Evolutionary conservation across 2,888 invertebrate genomes (phyloP).

Genomic region (Arrhopalites spinosus): DNA sequence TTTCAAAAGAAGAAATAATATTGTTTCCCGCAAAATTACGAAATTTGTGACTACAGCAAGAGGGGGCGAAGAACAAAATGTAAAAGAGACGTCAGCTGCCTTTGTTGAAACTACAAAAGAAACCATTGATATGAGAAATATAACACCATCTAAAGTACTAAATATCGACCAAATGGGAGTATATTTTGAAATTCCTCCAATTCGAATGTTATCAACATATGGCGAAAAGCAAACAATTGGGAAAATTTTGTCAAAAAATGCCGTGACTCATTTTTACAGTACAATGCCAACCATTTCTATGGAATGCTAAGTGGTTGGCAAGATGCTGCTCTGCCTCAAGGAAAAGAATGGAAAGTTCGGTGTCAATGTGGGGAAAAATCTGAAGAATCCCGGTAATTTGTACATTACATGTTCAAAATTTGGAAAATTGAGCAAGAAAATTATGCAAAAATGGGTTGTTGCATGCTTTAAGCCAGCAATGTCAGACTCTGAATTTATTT

Average conservation of each 20-base stretch:
- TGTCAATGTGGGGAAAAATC: no score
- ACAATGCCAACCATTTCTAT: not conserved
- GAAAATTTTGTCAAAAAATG: not conserved
- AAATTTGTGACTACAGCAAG: not conserved
- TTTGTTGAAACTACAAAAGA: not conserved
- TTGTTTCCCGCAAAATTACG: not conserved
- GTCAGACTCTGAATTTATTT: no score
- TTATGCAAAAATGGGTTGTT: no score
- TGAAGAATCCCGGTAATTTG: no score
- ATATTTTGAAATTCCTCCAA: not conserved
- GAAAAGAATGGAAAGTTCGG: no score
- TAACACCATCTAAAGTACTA: not conserved
- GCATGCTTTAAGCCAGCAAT: no score
- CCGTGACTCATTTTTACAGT: not conserved
- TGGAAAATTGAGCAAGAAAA: no score
- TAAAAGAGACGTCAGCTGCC: no score
- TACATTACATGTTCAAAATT: no score
- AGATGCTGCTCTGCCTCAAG: not conserved
- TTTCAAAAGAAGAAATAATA: not conserved
- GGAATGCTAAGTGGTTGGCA: no score
- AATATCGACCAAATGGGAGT: constrained; percentile 5
- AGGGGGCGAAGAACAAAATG: not conserved
- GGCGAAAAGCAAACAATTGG: not conserved
- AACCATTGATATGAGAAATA: not conserved
- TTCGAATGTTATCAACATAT: not conserved